Evolutionary conservation across 2,797 vertebrate genomes (phyloP).

Genomic region (Neosilurus mollespiculum): DNA sequence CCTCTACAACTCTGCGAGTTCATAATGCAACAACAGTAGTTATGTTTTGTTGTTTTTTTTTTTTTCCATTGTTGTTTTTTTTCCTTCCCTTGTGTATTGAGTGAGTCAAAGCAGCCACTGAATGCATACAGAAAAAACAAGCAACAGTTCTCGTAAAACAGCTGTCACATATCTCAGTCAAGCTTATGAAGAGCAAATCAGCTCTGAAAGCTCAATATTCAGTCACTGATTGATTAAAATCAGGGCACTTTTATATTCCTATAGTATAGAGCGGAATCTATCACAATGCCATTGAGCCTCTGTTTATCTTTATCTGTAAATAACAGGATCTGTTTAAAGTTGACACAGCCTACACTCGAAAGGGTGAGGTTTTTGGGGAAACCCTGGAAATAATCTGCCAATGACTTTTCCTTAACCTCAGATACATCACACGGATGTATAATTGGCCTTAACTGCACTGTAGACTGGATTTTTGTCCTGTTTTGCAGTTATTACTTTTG

Average conservation of each 20-base stretch:
- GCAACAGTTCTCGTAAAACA: constrained; percentile 25
- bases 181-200: background rate
- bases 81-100: background rate
- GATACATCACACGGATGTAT: background rate
- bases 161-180: background rate
- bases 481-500: background rate
- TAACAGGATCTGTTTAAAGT: background rate
- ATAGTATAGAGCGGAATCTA: background rate
- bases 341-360: background rate
- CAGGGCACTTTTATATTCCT: background rate
- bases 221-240: background rate
- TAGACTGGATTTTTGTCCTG: background rate
- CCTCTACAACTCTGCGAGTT: constrained; percentile 23
- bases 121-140: constrained; percentile 44
- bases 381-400: background rate
- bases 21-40: constrained; percentile 31
- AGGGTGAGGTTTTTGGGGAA: background rate
- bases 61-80: constrained; percentile 1
- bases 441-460: background rate
- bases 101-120: constrained; percentile 50
- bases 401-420: background rate
- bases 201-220: background rate
- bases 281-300: background rate
- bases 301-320: background rate
- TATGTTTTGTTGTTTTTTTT: constrained; percentile 23